A percentile compares a stretch with the other conserved stretches of the same genome.
Conservation (phyloP, 2,888 invertebrate genomes). For the Melinaea marsaeus region DNA sequence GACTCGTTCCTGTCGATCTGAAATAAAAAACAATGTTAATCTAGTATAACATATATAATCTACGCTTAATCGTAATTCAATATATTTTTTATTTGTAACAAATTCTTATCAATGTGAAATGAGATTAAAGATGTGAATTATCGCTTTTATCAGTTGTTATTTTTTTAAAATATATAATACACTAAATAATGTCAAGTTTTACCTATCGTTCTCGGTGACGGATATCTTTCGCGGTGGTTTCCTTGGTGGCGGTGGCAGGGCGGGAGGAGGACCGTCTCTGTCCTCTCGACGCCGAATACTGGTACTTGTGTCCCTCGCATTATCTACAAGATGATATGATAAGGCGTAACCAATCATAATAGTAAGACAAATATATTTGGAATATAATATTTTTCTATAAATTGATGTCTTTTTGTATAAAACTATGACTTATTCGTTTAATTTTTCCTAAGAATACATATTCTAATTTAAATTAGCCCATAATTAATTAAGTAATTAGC, state of each 20-base stretch:
- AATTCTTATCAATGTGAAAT: background rate
- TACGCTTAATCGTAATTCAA: background rate
- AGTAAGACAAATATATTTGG: background rate
- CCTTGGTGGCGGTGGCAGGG: slow-evolving; percentile 68
- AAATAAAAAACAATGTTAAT: slow-evolving; percentile 15
- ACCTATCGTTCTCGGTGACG: slow-evolving; percentile 56
- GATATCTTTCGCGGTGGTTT: slow-evolving; percentile 56
- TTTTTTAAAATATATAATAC: too few relatives aligned
- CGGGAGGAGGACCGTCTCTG: slow-evolving; percentile 61
- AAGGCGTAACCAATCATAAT: slow-evolving; percentile 11
- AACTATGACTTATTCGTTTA: too few relatives aligned
- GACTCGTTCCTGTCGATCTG: slow-evolving; percentile 68
- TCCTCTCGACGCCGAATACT: slow-evolving; percentile 64
- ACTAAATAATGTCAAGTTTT: slow-evolving; percentile 1
- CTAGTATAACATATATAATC: background rate
- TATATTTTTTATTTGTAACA: too few relatives aligned
- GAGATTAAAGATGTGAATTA: too few relatives aligned
- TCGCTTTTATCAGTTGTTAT: too few relatives aligned
- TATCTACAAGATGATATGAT: slow-evolving; percentile 48
- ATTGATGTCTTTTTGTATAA: too few relatives aligned
- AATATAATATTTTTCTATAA: too few relatives aligned
- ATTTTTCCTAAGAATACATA: too few relatives aligned
- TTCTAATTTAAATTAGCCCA: too few relatives aligned
- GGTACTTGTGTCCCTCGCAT: slow-evolving; percentile 52
- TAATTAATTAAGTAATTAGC: too few relatives aligned